Percentiles rank a stretch among this genome's conserved stretches.
phyloP scores from a whole-genome alignment of 2,888 invertebrate species.

The Cheilosia grossa region DNA sequence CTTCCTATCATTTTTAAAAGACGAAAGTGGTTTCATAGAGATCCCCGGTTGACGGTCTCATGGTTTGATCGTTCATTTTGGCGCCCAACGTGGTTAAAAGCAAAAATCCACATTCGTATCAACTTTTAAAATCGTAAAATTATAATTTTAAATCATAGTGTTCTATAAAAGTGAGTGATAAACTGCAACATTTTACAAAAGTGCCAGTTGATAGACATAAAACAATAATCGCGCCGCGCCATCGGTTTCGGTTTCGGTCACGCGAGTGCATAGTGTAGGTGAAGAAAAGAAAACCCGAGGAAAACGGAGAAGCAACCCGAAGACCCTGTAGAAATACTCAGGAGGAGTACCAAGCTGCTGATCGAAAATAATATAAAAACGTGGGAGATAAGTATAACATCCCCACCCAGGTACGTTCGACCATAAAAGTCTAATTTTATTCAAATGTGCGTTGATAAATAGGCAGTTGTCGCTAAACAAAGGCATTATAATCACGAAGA shows the following conservation, averaged over 20 bases:
- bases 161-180: no score
- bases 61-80: not conserved
- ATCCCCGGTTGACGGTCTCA: no score
- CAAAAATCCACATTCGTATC: not conserved
- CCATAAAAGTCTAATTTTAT: not conserved
- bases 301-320: no score
- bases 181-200: not conserved
- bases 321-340: no score
- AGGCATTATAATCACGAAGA: not conserved
- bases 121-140: not conserved
- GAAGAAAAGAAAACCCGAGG: not conserved
- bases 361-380: not conserved
- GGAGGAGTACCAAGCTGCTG: no score
- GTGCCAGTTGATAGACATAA: not conserved
- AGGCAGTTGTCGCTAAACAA: no score
- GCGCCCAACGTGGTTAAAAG: not conserved
- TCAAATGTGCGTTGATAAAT: not conserved
- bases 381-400: constrained; percentile 5
- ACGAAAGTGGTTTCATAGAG: no score
- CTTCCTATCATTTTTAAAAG: no score
- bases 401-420: constrained; percentile 1
- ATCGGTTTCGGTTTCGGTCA: no score
- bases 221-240: no score
- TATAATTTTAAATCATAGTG: not conserved
- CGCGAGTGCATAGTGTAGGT: constrained; percentile 2